Conservation (phyloP, 2,113 vertebrate genomes). For the Actenoides lindsayi region DNA sequence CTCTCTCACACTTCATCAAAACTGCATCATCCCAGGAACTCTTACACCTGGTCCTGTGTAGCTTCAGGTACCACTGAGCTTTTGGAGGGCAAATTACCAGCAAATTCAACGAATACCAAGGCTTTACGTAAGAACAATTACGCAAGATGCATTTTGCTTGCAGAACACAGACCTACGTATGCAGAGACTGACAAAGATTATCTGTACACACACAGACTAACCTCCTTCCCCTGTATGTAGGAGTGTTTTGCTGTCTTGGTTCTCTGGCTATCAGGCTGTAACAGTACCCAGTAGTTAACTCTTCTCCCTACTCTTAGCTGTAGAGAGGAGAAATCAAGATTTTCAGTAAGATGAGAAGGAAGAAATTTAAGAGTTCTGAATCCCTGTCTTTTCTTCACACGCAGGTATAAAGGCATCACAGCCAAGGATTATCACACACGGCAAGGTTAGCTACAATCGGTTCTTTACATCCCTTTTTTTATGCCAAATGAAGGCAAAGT, state of each 20-base stretch:
- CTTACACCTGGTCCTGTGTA: rapidly evolving
- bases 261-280: no score
- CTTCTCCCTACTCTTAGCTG: no score
- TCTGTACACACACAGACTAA: rapidly evolving
- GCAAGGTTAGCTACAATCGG: not conserved
- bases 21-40: not conserved
- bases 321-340: not conserved
- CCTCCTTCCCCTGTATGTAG: not conserved
- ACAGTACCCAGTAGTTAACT: no score
- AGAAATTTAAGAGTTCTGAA: not conserved
- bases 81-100: not conserved
- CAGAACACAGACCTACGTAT: not conserved
- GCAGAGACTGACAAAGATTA: not conserved
- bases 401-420: not conserved
- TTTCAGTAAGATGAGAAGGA: not conserved
- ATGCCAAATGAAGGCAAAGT: not conserved
- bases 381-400: not conserved
- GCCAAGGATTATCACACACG: not conserved
- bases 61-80: not conserved
- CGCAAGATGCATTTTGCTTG: not conserved
- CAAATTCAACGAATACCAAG: not conserved
- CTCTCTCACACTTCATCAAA: not conserved
- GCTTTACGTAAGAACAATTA: not conserved
- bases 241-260: not conserved
- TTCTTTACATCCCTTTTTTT: not conserved